phyloP scores from a whole-genome alignment of 2,797 vertebrate species.

The Odontamblyopus rebecca region DNA sequence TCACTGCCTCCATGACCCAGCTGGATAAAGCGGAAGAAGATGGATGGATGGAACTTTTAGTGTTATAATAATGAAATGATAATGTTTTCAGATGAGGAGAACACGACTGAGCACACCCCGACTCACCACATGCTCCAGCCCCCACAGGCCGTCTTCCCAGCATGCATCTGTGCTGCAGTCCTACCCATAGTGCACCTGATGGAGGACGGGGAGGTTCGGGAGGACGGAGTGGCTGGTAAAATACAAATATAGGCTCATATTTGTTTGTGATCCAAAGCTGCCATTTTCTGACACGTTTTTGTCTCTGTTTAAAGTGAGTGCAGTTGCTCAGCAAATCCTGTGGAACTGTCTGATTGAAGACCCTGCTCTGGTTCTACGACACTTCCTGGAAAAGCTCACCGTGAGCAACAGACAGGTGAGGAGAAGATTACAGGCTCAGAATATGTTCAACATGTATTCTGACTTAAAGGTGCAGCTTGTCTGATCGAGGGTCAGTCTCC shows the following conservation, averaged over 20 bases:
- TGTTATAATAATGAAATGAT: too few species aligned
- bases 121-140: slow-evolving; percentile 95
- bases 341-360: slow-evolving; percentile 99
- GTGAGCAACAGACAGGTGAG: slow-evolving; percentile 96
- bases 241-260: neutral
- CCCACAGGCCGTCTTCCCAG: slow-evolving; percentile 96
- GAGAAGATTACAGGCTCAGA: neutral
- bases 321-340: slow-evolving; percentile 95
- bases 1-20: too few species aligned
- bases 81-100: slow-evolving; percentile 87
- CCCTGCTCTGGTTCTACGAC: slow-evolving; percentile 93
- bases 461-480: neutral
- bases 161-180: slow-evolving; percentile 97
- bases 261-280: neutral
- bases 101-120: slow-evolving; percentile 93
- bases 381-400: slow-evolving; percentile 97
- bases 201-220: slow-evolving; percentile 97
- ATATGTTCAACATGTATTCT: neutral
- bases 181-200: slow-evolving; percentile 97
- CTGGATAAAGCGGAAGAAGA: too few species aligned
- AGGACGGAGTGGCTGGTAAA: slow-evolving; percentile 95
- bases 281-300: neutral
- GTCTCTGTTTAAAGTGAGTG: slow-evolving; percentile 82
- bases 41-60: neutral
- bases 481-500: neutral